phyloP scores from a whole-genome alignment of 2,113 vertebrate genomes.

The Axis porcinus region DNA sequence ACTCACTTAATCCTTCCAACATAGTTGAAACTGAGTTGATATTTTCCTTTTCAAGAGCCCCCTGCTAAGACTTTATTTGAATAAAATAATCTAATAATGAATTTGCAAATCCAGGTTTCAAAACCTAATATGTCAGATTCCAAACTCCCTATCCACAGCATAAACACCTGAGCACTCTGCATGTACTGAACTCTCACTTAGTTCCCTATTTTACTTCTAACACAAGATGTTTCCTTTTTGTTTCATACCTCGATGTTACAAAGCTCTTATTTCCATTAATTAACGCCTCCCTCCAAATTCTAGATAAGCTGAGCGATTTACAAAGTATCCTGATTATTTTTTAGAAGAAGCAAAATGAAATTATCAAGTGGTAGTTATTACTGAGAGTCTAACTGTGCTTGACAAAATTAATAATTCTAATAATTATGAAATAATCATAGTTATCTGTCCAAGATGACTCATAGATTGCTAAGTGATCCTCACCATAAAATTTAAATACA shows the following conservation, averaged over 20 bases:
- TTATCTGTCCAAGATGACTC: background rate
- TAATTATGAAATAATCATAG: background rate
- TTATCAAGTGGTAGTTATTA: background rate
- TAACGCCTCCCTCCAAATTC: background rate
- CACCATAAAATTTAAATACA: background rate
- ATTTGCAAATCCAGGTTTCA: background rate
- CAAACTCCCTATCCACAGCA: background rate
- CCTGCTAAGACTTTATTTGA: background rate
- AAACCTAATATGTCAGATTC: background rate
- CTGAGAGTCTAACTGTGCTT: background rate
- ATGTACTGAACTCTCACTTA: background rate
- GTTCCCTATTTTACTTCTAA: background rate
- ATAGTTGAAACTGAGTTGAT: background rate
- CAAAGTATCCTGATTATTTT: background rate
- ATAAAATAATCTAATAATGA: background rate
- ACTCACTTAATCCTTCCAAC: background rate
- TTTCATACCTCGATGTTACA: background rate
- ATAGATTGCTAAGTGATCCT: background rate
- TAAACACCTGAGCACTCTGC: background rate
- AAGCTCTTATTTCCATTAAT: background rate
- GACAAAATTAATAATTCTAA: background rate
- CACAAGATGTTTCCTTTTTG: background rate
- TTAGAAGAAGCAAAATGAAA: background rate
- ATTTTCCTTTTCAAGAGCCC: too few relatives aligned
- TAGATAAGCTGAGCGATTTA: background rate